A percentile compares a stretch with the other conserved stretches of the same genome.
Conservation (phyloP, 1,140 invertebrate species). For the Eupeodes corollae region DNA sequence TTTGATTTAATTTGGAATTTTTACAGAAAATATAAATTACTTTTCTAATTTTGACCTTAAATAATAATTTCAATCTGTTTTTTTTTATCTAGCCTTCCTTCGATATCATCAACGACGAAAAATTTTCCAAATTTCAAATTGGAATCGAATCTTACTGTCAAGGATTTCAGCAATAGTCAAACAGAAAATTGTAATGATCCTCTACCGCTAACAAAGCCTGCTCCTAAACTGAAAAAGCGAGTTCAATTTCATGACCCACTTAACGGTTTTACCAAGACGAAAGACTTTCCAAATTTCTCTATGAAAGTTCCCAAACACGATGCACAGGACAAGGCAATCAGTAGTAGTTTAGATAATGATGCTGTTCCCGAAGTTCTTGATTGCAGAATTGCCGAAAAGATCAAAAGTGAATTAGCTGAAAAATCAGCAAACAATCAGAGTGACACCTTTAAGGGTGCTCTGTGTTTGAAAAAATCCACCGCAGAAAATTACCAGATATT, state of each 20-base stretch:
- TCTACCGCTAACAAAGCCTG: not conserved
- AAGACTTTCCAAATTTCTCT: slow-evolving; percentile 10
- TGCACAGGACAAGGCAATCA: slow-evolving; percentile 12
- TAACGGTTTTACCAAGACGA: slow-evolving; percentile 21
- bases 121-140: slow-evolving; percentile 35
- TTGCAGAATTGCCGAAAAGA: slow-evolving; percentile 36
- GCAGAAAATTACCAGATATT: slow-evolving; percentile 8
- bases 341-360: slow-evolving; percentile 4
- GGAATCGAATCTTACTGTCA: slow-evolving; percentile 33
- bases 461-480: slow-evolving; percentile 27
- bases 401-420: slow-evolving; percentile 35
- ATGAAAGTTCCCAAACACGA: slow-evolving; percentile 10
- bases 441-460: slow-evolving; percentile 20
- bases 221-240: slow-evolving; percentile 27
- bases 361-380: slow-evolving; percentile 32
- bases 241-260: slow-evolving; percentile 33
- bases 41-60: too few relatives aligned
- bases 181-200: slow-evolving; percentile 16
- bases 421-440: slow-evolving; percentile 16
- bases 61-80: too few relatives aligned
- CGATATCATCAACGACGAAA: slow-evolving; percentile 29
- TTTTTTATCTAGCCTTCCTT: slow-evolving; percentile 10
- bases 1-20: too few relatives aligned
- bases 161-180: slow-evolving; percentile 22
- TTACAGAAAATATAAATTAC: too few relatives aligned